Evolutionary conservation across 2,113 vertebrate genomes (phyloP).

Genomic region (Tragelaphus strepsiceros): DNA sequence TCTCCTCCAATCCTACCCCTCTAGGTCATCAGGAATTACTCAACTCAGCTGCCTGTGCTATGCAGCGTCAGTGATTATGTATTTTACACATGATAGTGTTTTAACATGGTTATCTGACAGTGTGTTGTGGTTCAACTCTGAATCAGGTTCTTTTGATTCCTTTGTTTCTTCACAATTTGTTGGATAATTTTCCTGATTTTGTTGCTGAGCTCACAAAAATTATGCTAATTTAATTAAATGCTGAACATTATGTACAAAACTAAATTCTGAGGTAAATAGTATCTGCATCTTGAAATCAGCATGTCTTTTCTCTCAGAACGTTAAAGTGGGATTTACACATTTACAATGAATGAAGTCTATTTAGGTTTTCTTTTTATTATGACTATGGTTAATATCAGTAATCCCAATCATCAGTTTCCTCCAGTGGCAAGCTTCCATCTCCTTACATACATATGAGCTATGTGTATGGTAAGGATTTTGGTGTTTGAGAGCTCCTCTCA

Average conservation of each 20-base stretch:
- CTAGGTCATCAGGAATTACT: background rate
- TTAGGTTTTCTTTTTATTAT: background rate
- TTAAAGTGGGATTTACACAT: background rate
- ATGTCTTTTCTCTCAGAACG: background rate
- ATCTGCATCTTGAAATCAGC: background rate
- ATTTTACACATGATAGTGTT: background rate
- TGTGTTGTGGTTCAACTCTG: background rate
- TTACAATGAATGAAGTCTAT: background rate
- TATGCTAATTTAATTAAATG: background rate
- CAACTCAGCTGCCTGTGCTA: background rate
- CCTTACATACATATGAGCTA: background rate
- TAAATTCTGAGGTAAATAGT: background rate
- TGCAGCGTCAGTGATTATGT: background rate
- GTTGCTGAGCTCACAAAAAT: background rate
- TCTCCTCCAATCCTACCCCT: background rate
- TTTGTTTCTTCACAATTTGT: background rate
- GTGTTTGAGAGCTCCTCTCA: background rate
- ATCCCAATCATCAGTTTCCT: background rate
- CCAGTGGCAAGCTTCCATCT: background rate
- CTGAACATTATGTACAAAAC: background rate
- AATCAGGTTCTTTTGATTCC: background rate
- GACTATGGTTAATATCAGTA: background rate
- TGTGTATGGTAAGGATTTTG: background rate
- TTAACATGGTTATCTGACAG: background rate
- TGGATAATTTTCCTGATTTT: background rate